Evolutionary conservation across 2,113 vertebrate genomes (phyloP).

Genomic region (Ranitomeya variabilis): DNA sequence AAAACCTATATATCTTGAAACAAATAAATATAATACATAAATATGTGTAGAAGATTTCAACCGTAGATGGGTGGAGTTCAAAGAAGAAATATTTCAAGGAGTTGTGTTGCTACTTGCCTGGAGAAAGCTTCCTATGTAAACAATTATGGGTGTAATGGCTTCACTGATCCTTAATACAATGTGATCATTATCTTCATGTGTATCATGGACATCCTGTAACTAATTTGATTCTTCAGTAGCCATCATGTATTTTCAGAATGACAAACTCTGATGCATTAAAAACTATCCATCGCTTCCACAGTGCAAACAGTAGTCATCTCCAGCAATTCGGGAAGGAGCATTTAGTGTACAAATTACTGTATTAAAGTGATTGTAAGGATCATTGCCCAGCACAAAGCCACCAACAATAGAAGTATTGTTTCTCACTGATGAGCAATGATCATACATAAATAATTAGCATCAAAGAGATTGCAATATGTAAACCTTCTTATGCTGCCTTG

Average conservation of each 20-base stretch:
- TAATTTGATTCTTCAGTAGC: not conserved
- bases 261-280: not conserved
- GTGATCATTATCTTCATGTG: not conserved
- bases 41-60: not conserved
- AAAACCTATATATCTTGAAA: not conserved
- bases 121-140: not conserved
- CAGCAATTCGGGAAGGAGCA: not conserved
- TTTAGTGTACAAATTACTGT: not conserved
- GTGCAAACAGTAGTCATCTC: not conserved
- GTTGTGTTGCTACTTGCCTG: not conserved
- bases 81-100: not conserved
- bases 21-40: slow-evolving; percentile 42
- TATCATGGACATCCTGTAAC: not conserved
- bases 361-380: not conserved
- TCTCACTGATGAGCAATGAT: too few species aligned
- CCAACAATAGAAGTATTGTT: too few species aligned
- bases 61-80: not conserved
- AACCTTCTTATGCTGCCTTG: not conserved
- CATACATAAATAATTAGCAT: not conserved
- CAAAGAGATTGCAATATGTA: not conserved
- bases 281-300: not conserved
- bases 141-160: not conserved
- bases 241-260: not conserved
- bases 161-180: not conserved
- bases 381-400: too few species aligned